These are phyloP conservation scores for Polia nebulosa DNA, from an alignment of 2,888 invertebrate species.

Conservation along the genomic window DNA sequence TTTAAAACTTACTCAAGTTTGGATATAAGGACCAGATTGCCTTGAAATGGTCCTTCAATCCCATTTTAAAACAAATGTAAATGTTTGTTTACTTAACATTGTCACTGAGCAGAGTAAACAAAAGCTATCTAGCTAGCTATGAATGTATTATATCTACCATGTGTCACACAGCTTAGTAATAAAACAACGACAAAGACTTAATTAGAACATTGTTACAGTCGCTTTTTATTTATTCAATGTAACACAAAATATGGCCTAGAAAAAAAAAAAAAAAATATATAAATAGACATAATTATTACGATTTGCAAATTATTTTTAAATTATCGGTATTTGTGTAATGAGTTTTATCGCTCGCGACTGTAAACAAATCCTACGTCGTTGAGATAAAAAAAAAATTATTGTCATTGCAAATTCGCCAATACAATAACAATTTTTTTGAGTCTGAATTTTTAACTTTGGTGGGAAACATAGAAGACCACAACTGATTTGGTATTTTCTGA, in stretches of 20 bases:
- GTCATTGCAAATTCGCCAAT: neutral
- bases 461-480: neutral
- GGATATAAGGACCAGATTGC: neutral
- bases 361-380: slow-evolving; percentile 19
- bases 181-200: slow-evolving; percentile 12
- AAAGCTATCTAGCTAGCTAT: neutral
- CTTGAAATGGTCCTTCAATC: neutral
- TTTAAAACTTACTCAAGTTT: neutral
- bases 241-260: slow-evolving; percentile 17
- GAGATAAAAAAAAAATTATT: slow-evolving; percentile 24
- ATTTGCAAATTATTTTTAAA: slow-evolving; percentile 15
- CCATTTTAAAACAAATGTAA: neutral
- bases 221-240: neutral
- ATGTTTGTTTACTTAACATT: neutral
- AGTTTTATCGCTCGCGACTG: neutral
- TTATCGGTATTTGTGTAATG: neutral
- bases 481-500: neutral
- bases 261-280: too few relatives aligned
- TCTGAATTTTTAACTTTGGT: neutral
- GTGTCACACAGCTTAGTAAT: neutral
- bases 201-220: neutral
- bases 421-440: neutral
- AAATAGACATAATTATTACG: neutral
- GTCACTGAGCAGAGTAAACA: neutral
- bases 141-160: neutral